Percentiles rank a stretch among this genome's conserved stretches.
phyloP scores from a whole-genome alignment of 2,113 vertebrate genomes.

The Burhinus oedicnemus region DNA sequence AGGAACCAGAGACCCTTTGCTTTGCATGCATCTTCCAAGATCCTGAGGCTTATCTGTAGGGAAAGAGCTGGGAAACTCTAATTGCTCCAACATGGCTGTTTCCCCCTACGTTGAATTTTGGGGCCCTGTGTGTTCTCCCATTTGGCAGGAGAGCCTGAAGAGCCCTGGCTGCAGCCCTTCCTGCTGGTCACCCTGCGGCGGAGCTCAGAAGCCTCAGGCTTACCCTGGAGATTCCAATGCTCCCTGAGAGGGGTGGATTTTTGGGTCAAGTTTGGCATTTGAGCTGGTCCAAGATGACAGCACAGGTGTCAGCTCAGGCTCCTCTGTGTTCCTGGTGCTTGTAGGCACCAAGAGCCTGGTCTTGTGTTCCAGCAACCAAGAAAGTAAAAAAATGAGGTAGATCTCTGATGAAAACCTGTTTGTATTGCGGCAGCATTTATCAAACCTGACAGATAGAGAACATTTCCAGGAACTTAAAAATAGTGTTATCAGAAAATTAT shows the following conservation, averaged over 20 bases:
- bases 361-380: not conserved
- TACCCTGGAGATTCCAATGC: not conserved
- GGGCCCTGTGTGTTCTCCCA: not conserved
- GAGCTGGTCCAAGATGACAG: not conserved
- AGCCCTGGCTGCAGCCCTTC: not conserved
- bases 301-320: rapidly evolving
- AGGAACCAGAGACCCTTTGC: not conserved
- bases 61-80: not conserved
- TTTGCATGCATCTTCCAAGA: not conserved
- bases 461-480: not conserved
- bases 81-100: not conserved
- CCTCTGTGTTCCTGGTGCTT: not conserved
- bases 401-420: not conserved
- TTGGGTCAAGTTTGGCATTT: not conserved
- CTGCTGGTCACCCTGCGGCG: rapidly evolving
- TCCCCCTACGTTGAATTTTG: rapidly evolving
- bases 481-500: rapidly evolving
- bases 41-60: not conserved
- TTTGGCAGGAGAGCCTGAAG: not conserved
- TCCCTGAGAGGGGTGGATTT: not conserved
- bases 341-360: not conserved
- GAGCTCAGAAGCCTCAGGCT: not conserved
- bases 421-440: not conserved
- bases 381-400: not conserved
- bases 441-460: not conserved